A percentile compares a stretch with the other conserved stretches of the same genome.
Conservation (phyloP, 2,888 invertebrate genomes). For the Drosophila phalerata region DNA sequence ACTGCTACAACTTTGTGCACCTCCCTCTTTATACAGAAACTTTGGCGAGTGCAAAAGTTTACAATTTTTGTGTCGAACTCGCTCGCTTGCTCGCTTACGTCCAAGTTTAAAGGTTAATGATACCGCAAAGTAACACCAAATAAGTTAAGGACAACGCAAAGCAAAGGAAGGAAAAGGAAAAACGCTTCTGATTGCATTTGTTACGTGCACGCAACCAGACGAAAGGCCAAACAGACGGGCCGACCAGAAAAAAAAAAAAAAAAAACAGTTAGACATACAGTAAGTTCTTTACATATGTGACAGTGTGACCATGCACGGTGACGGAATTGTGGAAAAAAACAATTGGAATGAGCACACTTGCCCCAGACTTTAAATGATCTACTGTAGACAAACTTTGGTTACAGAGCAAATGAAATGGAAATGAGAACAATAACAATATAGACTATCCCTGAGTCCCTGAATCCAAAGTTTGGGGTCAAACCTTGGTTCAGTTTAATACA, state of each 20-base stretch:
- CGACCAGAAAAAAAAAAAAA: not conserved
- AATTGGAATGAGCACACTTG: conserved; percentile 1
- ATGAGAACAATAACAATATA: not conserved
- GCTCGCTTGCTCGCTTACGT: conserved; percentile 45
- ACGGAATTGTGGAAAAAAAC: conserved; percentile 11
- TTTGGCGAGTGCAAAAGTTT: conserved; percentile 75
- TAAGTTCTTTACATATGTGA: conserved; percentile 22
- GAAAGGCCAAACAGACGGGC: not conserved
- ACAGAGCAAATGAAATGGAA: not conserved
- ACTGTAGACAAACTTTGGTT: not conserved
- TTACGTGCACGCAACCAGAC: conserved; percentile 40
- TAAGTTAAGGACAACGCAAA: conserved; percentile 64
- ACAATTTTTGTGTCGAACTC: conserved; percentile 59
- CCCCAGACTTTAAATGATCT: not conserved
- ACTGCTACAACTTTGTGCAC: conserved; percentile 63
- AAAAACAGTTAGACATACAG: not conserved
- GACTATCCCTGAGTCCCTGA: not conserved
- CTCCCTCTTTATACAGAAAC: conserved; percentile 38
- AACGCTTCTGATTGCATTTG: conserved; percentile 74
- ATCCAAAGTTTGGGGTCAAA: not conserved
- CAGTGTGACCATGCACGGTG: conserved; percentile 30
- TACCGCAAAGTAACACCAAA: conserved; percentile 77
- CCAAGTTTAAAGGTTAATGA: conserved; percentile 79
- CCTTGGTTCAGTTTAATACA: not conserved
- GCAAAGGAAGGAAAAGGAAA: conserved; percentile 44